A percentile compares a stretch with the other conserved stretches of the same genome.
Conservation (phyloP, 2,113 vertebrate species). For the Microcebus jonahi region DNA sequence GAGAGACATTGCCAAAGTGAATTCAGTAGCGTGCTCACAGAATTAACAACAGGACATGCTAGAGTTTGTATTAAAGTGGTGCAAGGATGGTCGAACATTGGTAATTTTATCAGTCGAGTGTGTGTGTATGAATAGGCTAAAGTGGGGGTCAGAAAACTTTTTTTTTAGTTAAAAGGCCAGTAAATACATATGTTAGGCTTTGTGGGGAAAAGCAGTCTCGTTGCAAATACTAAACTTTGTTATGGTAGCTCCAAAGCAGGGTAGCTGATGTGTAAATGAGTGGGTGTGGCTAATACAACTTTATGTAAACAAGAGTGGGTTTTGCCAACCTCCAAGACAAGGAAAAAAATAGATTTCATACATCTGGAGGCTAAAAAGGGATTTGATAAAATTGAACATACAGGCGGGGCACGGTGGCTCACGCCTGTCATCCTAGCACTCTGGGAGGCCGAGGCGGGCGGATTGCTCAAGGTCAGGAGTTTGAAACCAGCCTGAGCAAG, state of each 20-base stretch:
- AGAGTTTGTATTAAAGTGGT: not conserved
- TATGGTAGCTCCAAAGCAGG: not conserved
- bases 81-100: not conserved
- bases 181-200: no score
- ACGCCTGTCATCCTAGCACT: no score
- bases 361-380: not conserved
- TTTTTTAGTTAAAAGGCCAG: not conserved
- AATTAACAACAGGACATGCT: not conserved
- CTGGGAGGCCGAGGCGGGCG: no score
- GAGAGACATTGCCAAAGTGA: not conserved
- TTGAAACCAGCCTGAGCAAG: no score
- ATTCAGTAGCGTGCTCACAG: not conserved
- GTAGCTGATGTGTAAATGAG: not conserved
- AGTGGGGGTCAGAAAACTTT: not conserved
- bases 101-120: not conserved
- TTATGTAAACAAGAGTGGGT: not conserved
- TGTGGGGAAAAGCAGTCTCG: not conserved
- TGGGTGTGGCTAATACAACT: not conserved
- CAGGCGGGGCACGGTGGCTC: no score
- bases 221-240: not conserved
- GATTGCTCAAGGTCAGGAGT: no score
- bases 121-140: not conserved
- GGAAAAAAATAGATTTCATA: not conserved
- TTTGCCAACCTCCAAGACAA: not conserved
- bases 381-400: not conserved